These are phyloP conservation scores for Iselma pallidipennis DNA, from an alignment of 2,888 invertebrate species.

Conservation along the genomic window DNA sequence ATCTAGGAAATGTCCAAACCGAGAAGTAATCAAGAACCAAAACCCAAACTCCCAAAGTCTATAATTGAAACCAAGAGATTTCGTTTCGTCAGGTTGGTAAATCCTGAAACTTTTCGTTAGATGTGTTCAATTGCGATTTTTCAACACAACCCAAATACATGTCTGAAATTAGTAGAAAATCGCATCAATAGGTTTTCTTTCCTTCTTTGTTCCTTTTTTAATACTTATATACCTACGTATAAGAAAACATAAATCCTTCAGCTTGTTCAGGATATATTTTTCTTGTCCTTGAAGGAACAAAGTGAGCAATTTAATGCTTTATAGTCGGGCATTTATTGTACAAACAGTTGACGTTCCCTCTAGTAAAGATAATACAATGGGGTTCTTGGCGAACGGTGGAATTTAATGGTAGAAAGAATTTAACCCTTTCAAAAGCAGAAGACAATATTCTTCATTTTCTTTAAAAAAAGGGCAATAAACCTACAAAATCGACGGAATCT, in stretches of 20 bases:
- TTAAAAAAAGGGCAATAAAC: background rate
- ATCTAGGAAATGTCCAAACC: constrained; percentile 18
- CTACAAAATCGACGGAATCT: background rate
- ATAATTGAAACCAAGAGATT: constrained; percentile 21
- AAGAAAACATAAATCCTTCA: no score
- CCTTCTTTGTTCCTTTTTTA: no score
- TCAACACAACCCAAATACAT: no score
- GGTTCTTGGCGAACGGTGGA: background rate
- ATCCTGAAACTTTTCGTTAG: background rate
- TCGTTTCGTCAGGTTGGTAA: background rate
- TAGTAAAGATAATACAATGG: background rate
- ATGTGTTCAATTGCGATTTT: no score
- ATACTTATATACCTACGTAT: no score
- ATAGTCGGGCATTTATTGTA: background rate
- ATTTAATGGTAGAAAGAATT: background rate
- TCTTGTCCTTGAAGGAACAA: background rate
- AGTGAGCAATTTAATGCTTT: background rate
- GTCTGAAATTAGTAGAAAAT: no score
- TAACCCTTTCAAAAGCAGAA: background rate
- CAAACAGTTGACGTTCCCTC: background rate
- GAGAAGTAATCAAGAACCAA: constrained; percentile 17
- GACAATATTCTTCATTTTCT: background rate
- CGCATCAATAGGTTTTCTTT: no score
- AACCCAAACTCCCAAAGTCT: background rate
- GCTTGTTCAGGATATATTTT: no score